phyloP scores from a whole-genome alignment of 2,797 vertebrate genomes.

The Urophycis tenuis region DNA sequence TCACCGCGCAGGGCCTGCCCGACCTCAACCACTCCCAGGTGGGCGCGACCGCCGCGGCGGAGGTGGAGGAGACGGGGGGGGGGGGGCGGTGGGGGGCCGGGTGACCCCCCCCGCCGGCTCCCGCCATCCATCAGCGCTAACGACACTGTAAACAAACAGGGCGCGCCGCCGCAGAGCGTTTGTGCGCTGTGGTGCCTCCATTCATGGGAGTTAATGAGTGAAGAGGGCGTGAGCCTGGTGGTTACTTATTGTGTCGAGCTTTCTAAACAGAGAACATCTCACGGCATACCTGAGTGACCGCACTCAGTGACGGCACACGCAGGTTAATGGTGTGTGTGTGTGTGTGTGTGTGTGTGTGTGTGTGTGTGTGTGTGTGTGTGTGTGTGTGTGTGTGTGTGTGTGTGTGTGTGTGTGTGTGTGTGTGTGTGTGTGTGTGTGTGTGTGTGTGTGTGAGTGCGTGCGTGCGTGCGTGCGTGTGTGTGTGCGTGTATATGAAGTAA shows the following conservation, averaged over 20 bases:
- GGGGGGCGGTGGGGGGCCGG: too few species aligned
- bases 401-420: background rate
- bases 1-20: constrained; percentile 95
- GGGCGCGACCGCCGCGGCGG: constrained; percentile 14
- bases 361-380: too few species aligned
- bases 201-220: background rate
- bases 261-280: too few species aligned
- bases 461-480: too few species aligned
- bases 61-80: background rate
- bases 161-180: background rate
- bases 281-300: background rate
- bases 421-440: constrained; percentile 1
- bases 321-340: constrained; percentile 4
- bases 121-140: background rate
- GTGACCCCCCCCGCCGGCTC: background rate
- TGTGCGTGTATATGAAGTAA: background rate
- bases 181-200: background rate
- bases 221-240: background rate
- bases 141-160: background rate
- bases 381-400: too few species aligned
- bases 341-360: background rate
- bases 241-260: background rate
- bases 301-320: too few species aligned
- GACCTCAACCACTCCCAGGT: constrained; percentile 99
- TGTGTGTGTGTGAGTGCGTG: background rate